Evolutionary conservation across 2,888 invertebrate species (phyloP).

Genomic region (Sesamia inferens): DNA sequence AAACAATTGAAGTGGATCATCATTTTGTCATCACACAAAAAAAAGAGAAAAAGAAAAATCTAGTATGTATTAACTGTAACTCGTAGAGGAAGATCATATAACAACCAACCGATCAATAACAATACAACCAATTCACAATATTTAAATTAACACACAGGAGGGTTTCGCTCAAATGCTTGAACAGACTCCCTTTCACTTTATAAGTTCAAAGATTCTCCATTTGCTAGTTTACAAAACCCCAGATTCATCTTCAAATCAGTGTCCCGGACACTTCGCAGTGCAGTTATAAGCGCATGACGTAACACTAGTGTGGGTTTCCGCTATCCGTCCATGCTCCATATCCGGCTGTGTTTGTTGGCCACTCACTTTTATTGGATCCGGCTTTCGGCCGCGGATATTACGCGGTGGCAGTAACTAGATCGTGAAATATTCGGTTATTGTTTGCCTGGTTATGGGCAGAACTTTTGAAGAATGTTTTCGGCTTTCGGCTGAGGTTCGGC

Average conservation of each 20-base stretch:
- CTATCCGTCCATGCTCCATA: conserved; percentile 26
- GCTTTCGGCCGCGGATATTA: conserved; percentile 59
- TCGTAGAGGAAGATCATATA: too few relatives aligned
- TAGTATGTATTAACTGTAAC: too few relatives aligned
- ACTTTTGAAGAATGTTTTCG: conserved; percentile 51
- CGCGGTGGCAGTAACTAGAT: conserved; percentile 50
- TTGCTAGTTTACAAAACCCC: not conserved
- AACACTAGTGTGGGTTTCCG: conserved; percentile 43
- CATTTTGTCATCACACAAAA: too few relatives aligned
- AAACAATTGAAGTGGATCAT: too few relatives aligned
- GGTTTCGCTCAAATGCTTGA: not conserved
- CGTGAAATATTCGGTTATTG: conserved; percentile 56
- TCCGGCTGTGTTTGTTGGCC: conserved; percentile 60
- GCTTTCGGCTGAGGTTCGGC: conserved; percentile 10
- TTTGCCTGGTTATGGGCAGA: conserved; percentile 42
- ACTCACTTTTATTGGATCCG: conserved; percentile 63
- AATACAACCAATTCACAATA: not conserved
- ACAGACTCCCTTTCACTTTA: not conserved
- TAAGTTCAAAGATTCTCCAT: not conserved
- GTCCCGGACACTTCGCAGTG: conserved; percentile 7
- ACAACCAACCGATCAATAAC: too few relatives aligned
- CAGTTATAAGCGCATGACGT: conserved; percentile 44
- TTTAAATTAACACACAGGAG: not conserved
- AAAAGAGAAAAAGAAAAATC: too few relatives aligned
- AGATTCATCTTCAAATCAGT: conserved; percentile 5